Conservation (phyloP, 2,888 invertebrate genomes). For the Diarsia dahlii region DNA sequence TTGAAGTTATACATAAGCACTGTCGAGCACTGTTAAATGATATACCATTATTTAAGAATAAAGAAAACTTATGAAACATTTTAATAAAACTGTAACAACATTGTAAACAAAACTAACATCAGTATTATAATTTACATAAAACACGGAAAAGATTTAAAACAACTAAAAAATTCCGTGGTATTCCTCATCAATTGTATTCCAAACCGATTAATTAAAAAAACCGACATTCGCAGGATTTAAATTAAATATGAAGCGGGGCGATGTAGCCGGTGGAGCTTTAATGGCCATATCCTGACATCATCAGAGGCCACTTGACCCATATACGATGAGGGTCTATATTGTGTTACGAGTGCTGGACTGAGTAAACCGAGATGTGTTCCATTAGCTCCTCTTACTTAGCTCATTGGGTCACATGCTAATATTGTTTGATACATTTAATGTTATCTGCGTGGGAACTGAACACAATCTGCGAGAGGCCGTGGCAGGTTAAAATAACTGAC, state of each 20-base stretch:
- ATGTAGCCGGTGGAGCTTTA: slow-evolving; percentile 47
- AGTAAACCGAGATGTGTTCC: slow-evolving; percentile 76
- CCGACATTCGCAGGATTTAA: slow-evolving; percentile 40
- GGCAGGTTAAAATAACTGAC: not conserved
- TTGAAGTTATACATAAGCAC: not conserved
- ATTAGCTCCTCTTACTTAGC: slow-evolving; percentile 76
- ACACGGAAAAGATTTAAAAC: slow-evolving; percentile 30
- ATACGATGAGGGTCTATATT: slow-evolving; percentile 75
- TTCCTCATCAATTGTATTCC: slow-evolving; percentile 32
- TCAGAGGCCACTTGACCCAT: slow-evolving; percentile 76
- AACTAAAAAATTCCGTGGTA: slow-evolving; percentile 29
- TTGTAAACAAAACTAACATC: slow-evolving; percentile 31
- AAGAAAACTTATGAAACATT: not conserved
- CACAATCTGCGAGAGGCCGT: not conserved
- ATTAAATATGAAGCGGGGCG: slow-evolving; percentile 53
- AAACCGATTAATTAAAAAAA: slow-evolving; percentile 55
- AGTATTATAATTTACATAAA: slow-evolving; percentile 24
- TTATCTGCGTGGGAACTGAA: slow-evolving; percentile 28
- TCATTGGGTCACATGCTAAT: slow-evolving; percentile 68
- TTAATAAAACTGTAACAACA: slow-evolving; percentile 8
- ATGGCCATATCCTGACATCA: slow-evolving; percentile 74
- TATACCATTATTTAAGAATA: not conserved
- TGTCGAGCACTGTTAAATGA: not conserved
- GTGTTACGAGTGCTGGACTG: slow-evolving; percentile 75
- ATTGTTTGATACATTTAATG: slow-evolving; percentile 58